Percentiles rank a stretch among this genome's conserved stretches.
These are phyloP conservation scores for Schizopygopsis pylzovi DNA, from an alignment of 2,797 vertebrate species.

Conservation along the genomic window DNA sequence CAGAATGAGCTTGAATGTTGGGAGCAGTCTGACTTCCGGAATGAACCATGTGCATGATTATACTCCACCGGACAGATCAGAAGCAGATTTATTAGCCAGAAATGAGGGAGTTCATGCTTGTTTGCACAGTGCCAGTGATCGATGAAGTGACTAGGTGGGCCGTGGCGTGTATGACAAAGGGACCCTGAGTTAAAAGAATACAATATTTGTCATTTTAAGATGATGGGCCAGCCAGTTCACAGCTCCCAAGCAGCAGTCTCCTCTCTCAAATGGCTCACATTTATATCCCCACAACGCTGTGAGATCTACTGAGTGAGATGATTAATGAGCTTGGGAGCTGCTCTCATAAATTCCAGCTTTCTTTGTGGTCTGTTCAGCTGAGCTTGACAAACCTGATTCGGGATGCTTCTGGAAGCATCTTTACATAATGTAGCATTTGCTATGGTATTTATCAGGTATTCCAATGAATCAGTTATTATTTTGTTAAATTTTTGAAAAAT, in stretches of 20 bases:
- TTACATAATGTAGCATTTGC: not conserved
- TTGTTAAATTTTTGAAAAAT: not conserved
- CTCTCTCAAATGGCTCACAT: conserved; percentile 42
- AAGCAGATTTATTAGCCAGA: conserved; percentile 43
- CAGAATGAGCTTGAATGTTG: not conserved
- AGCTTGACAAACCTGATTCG: conserved; percentile 16
- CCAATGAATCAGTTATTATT: not conserved
- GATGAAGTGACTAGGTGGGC: conserved; percentile 42
- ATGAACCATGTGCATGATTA: conserved; percentile 17
- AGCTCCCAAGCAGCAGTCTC: conserved; percentile 10
- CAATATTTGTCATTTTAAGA: conserved; percentile 48
- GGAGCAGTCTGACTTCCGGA: conserved; percentile 1
- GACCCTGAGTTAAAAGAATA: conserved; percentile 46
- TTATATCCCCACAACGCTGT: conserved; percentile 19
- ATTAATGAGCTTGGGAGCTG: conserved; percentile 13
- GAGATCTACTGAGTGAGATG: conserved; percentile 22
- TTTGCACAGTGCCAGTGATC: conserved; percentile 43
- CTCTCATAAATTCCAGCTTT: conserved; percentile 28
- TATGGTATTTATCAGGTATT: conserved; percentile 9
- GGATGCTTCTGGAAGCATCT: not conserved
- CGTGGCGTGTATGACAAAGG: conserved; percentile 42
- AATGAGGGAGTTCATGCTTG: conserved; percentile 33
- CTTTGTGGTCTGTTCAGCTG: conserved; percentile 17
- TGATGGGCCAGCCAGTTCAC: conserved; percentile 35
- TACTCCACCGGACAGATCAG: conserved; percentile 24